Evolutionary conservation across 2,797 vertebrate species (phyloP), one percentile per base, ranked within the genome.

Genomic region (Thalassophryne amazonica): DNA sequence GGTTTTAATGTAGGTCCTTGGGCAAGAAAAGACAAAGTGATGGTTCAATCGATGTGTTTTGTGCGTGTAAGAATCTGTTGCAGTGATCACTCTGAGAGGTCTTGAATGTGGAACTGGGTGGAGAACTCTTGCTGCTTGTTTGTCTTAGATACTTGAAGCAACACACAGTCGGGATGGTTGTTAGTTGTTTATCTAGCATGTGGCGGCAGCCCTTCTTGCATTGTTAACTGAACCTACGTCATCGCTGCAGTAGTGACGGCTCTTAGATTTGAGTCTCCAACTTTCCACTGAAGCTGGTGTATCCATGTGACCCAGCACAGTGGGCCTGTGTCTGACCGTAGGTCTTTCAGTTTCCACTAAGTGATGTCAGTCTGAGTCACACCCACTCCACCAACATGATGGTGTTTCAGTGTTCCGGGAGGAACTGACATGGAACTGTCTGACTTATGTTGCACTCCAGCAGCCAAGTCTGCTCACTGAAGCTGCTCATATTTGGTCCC

Each of bases 291-390:
- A 40, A 20, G 12, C 25, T 1, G 16, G 9, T 19, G 41, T 21
- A 53, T 58, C 8, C 11, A 14, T 51, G 58, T 12, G 40, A 32
- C 51, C 37, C 33, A 38, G 51, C 48, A 78, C 74, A 73, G 74
- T 65, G 60, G 62, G 43, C 47, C 33, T 72, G 34, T 80, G 70
- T 80, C 51, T 73, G 52, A 60, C 58, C 57, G 72, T 65, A 66
- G 48, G 60, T 58, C 41, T 50, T 6, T 43, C 69, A 57, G 39
- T 83, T 86, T 85, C 81, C 82, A 75, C 67, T 58, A 32, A 41
- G 28, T 84, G 83, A 86, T 42, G 69, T 77, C 71, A 69, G 59
- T 39, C 54, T 84, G 81, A 88, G 53, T 89, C 88, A 85, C 61
- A 76, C 71, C 60, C 70, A 53, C 67, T 54, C 60, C 52, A 54